Conservation (phyloP, 2,888 invertebrate species). For the Malacosoma neustria region DNA sequence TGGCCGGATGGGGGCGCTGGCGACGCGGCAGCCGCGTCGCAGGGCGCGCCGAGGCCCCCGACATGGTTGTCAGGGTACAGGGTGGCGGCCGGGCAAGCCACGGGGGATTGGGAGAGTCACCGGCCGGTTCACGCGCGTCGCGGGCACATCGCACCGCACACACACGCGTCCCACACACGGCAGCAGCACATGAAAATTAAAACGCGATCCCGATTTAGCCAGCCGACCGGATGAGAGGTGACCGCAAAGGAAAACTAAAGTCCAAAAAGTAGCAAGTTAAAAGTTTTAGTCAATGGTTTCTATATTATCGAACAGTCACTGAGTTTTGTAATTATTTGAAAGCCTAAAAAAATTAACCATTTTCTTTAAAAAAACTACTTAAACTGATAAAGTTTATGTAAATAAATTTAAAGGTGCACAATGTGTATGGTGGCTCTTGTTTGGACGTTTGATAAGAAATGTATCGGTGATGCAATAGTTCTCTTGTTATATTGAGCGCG, state of each 20-base stretch:
- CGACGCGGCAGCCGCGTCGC: constrained; percentile 79
- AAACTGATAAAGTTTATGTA: background rate
- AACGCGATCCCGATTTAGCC: constrained; percentile 70
- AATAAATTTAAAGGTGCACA: background rate
- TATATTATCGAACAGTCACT: constrained; percentile 42
- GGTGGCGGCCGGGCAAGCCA: constrained; percentile 88
- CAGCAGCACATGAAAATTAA: constrained; percentile 71
- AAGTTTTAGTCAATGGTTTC: constrained; percentile 14
- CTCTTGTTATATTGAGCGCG: constrained; percentile 29
- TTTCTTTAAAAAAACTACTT: constrained; percentile 16
- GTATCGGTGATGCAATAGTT: constrained; percentile 36
- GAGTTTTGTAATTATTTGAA: constrained; percentile 36
- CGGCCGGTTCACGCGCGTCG: constrained; percentile 68
- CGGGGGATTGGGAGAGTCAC: constrained; percentile 75
- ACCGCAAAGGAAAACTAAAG: constrained; percentile 40
- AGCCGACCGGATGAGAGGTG: constrained; percentile 50
- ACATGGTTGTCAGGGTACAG: constrained; percentile 86
- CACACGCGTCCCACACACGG: constrained; percentile 62
- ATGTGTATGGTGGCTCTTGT: background rate
- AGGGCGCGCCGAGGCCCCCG: constrained; percentile 80
- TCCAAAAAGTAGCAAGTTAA: constrained; percentile 26
- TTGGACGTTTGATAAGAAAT: background rate
- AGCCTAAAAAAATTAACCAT: constrained; percentile 24
- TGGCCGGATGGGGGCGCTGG: constrained; percentile 88
- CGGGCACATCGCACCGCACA: constrained; percentile 71